These are phyloP conservation scores for Orthosia incerta DNA, from an alignment of 2,888 invertebrate species.

Conservation along the genomic window DNA sequence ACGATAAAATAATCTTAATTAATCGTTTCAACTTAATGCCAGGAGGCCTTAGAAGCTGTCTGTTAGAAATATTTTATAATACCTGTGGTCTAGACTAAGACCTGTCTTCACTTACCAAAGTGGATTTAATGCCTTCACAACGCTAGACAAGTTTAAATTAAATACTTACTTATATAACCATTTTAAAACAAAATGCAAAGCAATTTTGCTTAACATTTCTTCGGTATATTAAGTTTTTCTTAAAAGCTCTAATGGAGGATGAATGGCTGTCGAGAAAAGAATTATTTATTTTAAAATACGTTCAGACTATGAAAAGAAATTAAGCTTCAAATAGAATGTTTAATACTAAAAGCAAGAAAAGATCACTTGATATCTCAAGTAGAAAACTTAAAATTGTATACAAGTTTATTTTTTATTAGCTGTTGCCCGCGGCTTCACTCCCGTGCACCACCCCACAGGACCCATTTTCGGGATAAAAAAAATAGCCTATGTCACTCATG, in stretches of 20 bases:
- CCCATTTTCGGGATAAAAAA: too few relatives aligned
- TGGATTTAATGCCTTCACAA: conserved; percentile 63
- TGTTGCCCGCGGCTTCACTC: too few relatives aligned
- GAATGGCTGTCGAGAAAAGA: background rate
- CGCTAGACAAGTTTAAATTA: conserved; percentile 45
- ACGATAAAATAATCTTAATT: conserved; percentile 15
- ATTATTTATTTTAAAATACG: background rate
- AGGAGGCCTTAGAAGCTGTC: background rate
- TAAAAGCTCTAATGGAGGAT: background rate
- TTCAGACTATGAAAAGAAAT: background rate
- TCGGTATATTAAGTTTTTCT: conserved; percentile 7
- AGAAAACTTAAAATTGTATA: background rate
- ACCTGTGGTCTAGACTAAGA: conserved; percentile 50
- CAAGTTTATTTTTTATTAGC: background rate
- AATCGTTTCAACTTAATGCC: conserved; percentile 17
- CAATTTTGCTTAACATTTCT: conserved; percentile 16
- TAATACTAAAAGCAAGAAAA: background rate
- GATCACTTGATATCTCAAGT: background rate
- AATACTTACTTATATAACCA: conserved; percentile 32
- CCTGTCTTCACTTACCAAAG: conserved; percentile 61
- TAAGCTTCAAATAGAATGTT: background rate
- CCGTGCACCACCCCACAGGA: too few relatives aligned
- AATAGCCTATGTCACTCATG: too few relatives aligned
- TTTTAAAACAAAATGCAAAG: conserved; percentile 33
- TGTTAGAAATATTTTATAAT: conserved; percentile 29